Percentiles rank a stretch among this genome's conserved stretches.
These are phyloP conservation scores for Trichogramma evanescens DNA, from an alignment of 2,888 invertebrate genomes.

Conservation along the genomic window DNA sequence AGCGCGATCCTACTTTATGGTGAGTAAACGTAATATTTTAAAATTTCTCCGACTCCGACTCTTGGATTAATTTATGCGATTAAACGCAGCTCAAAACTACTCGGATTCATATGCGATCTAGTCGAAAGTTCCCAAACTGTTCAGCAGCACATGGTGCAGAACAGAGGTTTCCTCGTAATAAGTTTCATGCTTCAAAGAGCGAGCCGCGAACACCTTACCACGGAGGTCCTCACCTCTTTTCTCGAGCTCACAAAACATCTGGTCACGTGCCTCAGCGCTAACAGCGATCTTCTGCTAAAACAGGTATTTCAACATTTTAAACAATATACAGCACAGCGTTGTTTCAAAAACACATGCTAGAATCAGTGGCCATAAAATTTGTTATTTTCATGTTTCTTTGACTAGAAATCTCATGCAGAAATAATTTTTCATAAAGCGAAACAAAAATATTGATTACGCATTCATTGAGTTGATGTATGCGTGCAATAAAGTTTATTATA, in stretches of 20 bases:
- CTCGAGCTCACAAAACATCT: slow-evolving; percentile 86
- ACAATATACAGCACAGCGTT: too few species aligned
- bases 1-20: slow-evolving; percentile 84
- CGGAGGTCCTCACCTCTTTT: slow-evolving; percentile 88
- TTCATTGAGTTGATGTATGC: too few species aligned
- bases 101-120: slow-evolving; percentile 95
- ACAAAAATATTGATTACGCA: too few species aligned
- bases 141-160: slow-evolving; percentile 99
- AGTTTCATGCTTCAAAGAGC: slow-evolving; percentile 93
- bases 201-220: slow-evolving; percentile 85
- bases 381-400: too few species aligned
- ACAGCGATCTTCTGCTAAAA: slow-evolving; percentile 83
- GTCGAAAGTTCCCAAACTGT: slow-evolving; percentile 95
- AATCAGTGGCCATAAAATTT: too few species aligned
- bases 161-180: slow-evolving; percentile 95
- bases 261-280: slow-evolving; percentile 86
- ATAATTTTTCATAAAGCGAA: too few species aligned
- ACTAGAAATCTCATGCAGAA: too few species aligned
- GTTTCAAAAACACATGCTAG: too few species aligned
- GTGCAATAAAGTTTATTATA: too few species aligned
- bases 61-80: neutral
- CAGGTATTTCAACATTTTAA: slow-evolving; percentile 60
- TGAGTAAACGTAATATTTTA: slow-evolving; percentile 43
- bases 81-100: slow-evolving; percentile 73
- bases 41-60: too few species aligned